Evolutionary conservation across 2,113 vertebrate genomes (phyloP).

Genomic region (Peromyscus californicus): DNA sequence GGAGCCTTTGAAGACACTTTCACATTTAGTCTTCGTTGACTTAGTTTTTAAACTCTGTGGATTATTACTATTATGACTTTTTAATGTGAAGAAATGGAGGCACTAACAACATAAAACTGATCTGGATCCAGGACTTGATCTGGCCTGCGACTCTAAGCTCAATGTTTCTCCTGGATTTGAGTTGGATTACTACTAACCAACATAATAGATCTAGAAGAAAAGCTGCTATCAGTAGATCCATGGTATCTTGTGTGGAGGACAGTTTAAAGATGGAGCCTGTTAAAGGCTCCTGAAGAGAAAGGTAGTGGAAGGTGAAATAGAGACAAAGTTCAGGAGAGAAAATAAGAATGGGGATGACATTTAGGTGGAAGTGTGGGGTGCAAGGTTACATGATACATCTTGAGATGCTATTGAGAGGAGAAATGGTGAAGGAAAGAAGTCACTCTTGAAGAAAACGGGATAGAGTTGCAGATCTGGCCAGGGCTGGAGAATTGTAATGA

Average conservation of each 20-base stretch:
- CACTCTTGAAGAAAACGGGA: not conserved
- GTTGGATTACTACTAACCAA: not conserved
- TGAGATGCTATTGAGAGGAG: not conserved
- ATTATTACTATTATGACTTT: not conserved
- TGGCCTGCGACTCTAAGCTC: not conserved
- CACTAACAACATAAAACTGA: constrained; percentile 20
- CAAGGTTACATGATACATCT: not conserved
- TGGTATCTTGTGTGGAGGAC: not conserved
- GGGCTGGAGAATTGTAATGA: not conserved
- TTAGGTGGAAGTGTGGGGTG: not conserved
- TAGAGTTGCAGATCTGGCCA: not conserved
- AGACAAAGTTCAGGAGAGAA: constrained; percentile 13
- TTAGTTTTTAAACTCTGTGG: not conserved
- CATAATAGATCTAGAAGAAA: constrained; percentile 31
- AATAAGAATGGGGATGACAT: not conserved
- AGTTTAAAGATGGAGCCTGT: not conserved
- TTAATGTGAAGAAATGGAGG: not conserved
- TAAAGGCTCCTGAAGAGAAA: not conserved
- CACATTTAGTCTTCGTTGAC: not conserved
- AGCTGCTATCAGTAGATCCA: not conserved
- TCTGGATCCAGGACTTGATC: not conserved
- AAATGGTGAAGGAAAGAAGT: not conserved
- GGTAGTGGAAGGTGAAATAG: not conserved
- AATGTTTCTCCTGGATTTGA: not conserved
- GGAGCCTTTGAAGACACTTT: not conserved